phyloP scores from a whole-genome alignment of 2,113 vertebrate genomes.

The Laticauda laticaudata region DNA sequence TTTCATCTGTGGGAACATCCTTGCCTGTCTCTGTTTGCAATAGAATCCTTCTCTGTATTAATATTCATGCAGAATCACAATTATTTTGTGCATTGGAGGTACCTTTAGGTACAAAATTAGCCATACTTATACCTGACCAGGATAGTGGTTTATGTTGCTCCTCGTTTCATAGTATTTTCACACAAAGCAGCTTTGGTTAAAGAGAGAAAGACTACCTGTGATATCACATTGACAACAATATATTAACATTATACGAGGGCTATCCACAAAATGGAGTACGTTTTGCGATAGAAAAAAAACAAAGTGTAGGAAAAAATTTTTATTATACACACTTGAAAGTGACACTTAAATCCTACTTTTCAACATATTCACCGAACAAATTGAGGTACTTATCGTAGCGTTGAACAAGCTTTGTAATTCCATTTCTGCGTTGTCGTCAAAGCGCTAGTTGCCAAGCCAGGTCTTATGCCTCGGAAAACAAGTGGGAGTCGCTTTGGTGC shows the following conservation, averaged over 20 bases:
- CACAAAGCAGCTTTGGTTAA: neutral
- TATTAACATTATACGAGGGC: neutral
- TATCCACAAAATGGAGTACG: too few species aligned
- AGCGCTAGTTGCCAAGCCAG: too few species aligned
- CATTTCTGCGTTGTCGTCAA: too few species aligned
- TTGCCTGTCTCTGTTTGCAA: neutral
- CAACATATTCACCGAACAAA: too few species aligned
- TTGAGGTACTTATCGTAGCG: too few species aligned
- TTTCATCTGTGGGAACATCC: neutral
- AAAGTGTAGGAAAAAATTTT: too few species aligned
- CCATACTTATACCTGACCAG: neutral
- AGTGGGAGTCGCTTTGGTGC: too few species aligned
- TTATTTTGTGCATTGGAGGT: neutral
- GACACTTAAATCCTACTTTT: too few species aligned
- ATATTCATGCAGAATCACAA: neutral
- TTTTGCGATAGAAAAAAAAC: too few species aligned
- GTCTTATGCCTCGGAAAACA: too few species aligned
- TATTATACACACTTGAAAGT: too few species aligned
- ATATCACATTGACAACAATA: neutral
- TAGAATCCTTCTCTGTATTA: neutral
- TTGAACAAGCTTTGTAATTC: too few species aligned
- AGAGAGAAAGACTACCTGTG: neutral
- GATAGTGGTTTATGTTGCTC: neutral
- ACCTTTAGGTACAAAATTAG: neutral
- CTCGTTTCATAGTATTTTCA: neutral